phyloP scores from a whole-genome alignment of 1,140 invertebrate genomes.

The Chironomus tepperi region DNA sequence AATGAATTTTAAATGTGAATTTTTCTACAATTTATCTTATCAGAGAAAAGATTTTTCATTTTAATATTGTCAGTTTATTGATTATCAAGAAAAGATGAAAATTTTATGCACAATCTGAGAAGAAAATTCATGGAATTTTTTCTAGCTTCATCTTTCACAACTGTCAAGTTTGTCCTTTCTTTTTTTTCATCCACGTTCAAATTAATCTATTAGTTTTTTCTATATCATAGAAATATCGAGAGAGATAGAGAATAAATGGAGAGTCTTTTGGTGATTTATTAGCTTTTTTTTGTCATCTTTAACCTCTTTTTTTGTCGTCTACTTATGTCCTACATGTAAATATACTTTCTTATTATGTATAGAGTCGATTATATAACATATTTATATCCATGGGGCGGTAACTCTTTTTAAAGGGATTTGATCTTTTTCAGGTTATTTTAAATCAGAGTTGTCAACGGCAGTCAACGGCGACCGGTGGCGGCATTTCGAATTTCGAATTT shows the following conservation, averaged over 20 bases:
- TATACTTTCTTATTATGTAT: neutral
- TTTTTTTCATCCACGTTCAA: neutral
- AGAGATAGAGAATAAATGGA: neutral
- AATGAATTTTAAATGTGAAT: neutral
- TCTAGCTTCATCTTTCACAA: neutral
- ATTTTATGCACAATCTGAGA: neutral
- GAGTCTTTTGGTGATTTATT: slow-evolving; percentile 6
- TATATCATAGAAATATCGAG: neutral
- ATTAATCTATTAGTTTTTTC: neutral
- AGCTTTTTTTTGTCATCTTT: neutral
- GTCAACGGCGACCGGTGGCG: no score
- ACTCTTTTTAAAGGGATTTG: no score
- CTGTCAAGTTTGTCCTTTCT: neutral
- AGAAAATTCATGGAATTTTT: slow-evolving; percentile 9
- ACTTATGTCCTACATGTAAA: neutral
- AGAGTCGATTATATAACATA: no score
- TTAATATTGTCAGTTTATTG: neutral
- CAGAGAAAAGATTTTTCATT: neutral
- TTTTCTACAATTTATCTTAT: slow-evolving; percentile 3
- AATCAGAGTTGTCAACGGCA: no score
- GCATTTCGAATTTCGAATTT: no score
- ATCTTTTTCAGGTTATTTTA: no score
- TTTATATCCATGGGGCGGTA: no score
- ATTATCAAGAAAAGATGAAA: neutral
- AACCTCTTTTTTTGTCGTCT: no score